Evolutionary conservation across 2,888 invertebrate genomes (phyloP), one percentile per base, ranked within the genome.

Genomic region (Parasteatoda lunata): DNA sequence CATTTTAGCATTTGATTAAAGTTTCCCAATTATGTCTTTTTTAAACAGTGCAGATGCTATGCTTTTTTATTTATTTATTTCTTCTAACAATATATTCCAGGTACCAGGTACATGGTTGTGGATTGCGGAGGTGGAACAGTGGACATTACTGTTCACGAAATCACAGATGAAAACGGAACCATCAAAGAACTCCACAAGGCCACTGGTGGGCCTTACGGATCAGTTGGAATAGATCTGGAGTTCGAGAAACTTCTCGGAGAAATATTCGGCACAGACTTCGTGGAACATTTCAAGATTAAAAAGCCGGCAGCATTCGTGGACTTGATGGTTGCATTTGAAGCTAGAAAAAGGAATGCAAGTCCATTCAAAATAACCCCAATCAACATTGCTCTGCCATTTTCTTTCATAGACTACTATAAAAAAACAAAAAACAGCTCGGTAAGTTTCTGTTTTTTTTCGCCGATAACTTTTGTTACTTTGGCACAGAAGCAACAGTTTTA

Each of bases 111-210:
- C 90, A 92, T 94, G 91, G 93, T 94, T 49, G 93, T 94, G 45
- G 94, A 94, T 90, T 94, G 94, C 89, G 94, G 94, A 3, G 94
- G 94, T 8, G 94, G 94, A 0, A 94, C 93, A 0, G 93, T 94
- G 2, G 94, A 93, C 90, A 93, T 94, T 69, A 94, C 94, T 0
- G 93, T 94, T 2, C 94, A 94, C 90, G 93, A 93, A 90, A 91
- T 93, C 86, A 90, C 92, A 3, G 91, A 91, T 81, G 90, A 91
- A 51, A 89, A 90, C 45, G 92, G 91, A 0, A 91, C 92, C 30
- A 91, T 94, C 45, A 92, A 92, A 85, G 94, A 94, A 90, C 91
- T 94, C 9, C 93, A 93, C 90, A 93, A 93, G 90, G 93, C 93
- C 0, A 93, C 93, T 2, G 93, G 93, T 3, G 93, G 93, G n/a